Conservation (phyloP, 2,888 invertebrate genomes). For the Eustalomyia histrio region DNA sequence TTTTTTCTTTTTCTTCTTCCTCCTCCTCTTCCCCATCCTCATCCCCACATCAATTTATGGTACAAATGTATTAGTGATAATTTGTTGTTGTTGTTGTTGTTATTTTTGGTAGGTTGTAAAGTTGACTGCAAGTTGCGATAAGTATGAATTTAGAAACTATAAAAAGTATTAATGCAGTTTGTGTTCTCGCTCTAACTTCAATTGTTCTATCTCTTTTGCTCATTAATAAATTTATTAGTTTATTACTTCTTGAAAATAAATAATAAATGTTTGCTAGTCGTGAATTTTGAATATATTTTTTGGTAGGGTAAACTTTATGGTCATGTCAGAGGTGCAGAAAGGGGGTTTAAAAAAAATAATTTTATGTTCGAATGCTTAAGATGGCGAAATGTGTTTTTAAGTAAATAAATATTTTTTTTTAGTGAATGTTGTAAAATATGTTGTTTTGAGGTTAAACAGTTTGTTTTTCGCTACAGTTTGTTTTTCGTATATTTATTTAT, state of each 20-base stretch:
- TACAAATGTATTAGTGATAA: slow-evolving; percentile 34
- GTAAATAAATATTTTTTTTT: slow-evolving; percentile 29
- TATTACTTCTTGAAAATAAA: slow-evolving; percentile 19
- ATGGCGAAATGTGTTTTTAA: slow-evolving; percentile 60
- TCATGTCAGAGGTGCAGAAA: background rate
- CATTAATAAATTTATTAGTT: slow-evolving; percentile 6
- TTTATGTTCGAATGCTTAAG: slow-evolving; percentile 13
- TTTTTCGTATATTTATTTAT: too few species aligned
- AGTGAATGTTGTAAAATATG: slow-evolving; percentile 1
- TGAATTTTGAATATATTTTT: slow-evolving; percentile 49
- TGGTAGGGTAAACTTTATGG: slow-evolving; percentile 26
- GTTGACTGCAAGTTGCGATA: slow-evolving; percentile 63
- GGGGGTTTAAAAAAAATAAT: background rate
- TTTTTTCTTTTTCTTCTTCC: slow-evolving; percentile 28
- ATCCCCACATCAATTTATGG: background rate
- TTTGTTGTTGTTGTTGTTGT: slow-evolving; percentile 17
- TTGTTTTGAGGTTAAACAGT: slow-evolving; percentile 29
- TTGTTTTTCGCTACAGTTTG: background rate
- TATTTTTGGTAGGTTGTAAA: slow-evolving; percentile 15
- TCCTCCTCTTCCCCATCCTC: too few species aligned
- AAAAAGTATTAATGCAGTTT: slow-evolving; percentile 52
- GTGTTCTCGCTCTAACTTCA: background rate
- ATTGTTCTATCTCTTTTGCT: slow-evolving; percentile 29
- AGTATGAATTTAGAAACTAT: slow-evolving; percentile 64
- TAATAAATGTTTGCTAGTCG: slow-evolving; percentile 58